Evolutionary conservation across 2,797 vertebrate genomes (phyloP).

Genomic region (Psittacula echo): DNA sequence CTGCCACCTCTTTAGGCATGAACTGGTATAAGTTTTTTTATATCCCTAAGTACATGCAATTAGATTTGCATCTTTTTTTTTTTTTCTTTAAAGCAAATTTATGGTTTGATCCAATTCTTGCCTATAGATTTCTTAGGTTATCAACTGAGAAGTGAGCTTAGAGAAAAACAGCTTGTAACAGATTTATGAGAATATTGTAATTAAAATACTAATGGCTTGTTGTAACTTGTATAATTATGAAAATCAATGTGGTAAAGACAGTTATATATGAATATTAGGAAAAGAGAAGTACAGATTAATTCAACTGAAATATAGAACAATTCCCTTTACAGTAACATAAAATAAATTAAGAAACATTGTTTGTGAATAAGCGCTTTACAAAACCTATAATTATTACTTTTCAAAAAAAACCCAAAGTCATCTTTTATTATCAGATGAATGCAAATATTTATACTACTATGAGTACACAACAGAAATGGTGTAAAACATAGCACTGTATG

Average conservation of each 20-base stretch:
- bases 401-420: neutral
- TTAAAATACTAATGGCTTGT: constrained; percentile 40
- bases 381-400: neutral
- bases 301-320: neutral
- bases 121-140: constrained; percentile 5
- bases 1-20: neutral
- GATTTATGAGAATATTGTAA: constrained; percentile 1
- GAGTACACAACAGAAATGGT: neutral
- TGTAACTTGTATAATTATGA: constrained; percentile 49
- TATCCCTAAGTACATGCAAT: neutral
- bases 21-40: neutral
- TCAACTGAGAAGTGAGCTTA: constrained; percentile 28
- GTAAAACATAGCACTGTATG: neutral
- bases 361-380: neutral
- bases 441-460: neutral
- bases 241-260: constrained; percentile 42
- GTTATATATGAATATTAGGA: neutral
- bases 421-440: neutral
- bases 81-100: neutral
- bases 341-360: neutral
- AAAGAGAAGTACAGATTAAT: neutral
- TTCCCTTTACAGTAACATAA: neutral
- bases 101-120: constrained; percentile 5
- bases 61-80: neutral
- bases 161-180: constrained; percentile 11